A percentile compares a stretch with the other conserved stretches of the same genome.
Evolutionary conservation across 1,140 invertebrate genomes (phyloP).

Genomic region (Drosophila sp.): DNA sequence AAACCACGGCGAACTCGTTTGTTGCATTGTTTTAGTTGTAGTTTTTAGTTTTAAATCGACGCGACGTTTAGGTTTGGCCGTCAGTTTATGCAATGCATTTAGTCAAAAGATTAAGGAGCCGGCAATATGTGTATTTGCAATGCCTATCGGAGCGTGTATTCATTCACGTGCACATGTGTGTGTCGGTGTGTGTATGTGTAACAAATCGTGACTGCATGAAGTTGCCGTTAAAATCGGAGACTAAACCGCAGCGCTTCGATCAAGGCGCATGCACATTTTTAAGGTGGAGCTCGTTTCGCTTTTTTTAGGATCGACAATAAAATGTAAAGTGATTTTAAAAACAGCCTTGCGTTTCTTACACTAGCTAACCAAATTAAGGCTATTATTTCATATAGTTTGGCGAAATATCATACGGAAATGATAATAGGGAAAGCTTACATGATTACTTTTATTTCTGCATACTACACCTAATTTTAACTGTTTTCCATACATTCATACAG

Average conservation of each 20-base stretch:
- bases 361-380: slow-evolving; percentile 7
- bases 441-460: no score
- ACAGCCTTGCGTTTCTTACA: slow-evolving; percentile 4
- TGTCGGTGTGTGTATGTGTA: slow-evolving; percentile 38
- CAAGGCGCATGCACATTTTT: slow-evolving; percentile 62
- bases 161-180: slow-evolving; percentile 13
- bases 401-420: background rate
- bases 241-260: slow-evolving; percentile 50
- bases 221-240: slow-evolving; percentile 76
- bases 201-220: slow-evolving; percentile 79
- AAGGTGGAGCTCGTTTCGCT: slow-evolving; percentile 69
- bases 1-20: slow-evolving; percentile 49
- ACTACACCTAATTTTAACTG: no score
- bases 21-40: slow-evolving; percentile 54
- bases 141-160: slow-evolving; percentile 7
- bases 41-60: slow-evolving; percentile 27
- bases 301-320: slow-evolving; percentile 24
- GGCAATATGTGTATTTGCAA: slow-evolving; percentile 20
- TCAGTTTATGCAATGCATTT: slow-evolving; percentile 58
- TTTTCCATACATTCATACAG: no score
- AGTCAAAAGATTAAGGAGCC: slow-evolving; percentile 46
- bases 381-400: slow-evolving; percentile 2
- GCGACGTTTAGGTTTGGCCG: slow-evolving; percentile 44
- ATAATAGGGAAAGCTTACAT: background rate
- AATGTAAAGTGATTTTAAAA: slow-evolving; percentile 11